Percentiles rank a stretch among this genome's conserved stretches.
Evolutionary conservation across 2,888 invertebrate genomes (phyloP).

Genomic region (Bombylius discolor): DNA sequence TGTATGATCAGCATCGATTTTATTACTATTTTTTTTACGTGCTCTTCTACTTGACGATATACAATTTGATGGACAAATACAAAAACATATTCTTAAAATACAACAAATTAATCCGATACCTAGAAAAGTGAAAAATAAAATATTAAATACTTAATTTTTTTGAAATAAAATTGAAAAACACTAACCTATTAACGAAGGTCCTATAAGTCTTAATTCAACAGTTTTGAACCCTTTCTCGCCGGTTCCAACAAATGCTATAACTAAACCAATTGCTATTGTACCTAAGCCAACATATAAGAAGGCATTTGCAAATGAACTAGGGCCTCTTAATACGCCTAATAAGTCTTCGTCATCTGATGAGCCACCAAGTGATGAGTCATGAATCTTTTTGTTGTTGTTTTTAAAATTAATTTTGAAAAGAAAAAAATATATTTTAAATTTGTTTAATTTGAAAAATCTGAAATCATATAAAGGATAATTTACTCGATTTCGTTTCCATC

Average conservation of each 20-base stretch:
- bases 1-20: constrained; percentile 36
- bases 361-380: constrained; percentile 71
- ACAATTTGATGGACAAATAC: constrained; percentile 70
- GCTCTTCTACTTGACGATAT: constrained; percentile 53
- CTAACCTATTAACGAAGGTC: constrained; percentile 59
- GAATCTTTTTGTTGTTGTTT: constrained; percentile 45
- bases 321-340: constrained; percentile 48
- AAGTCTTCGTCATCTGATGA: constrained; percentile 63
- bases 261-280: constrained; percentile 68
- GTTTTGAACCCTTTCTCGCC: constrained; percentile 84
- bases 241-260: constrained; percentile 80
- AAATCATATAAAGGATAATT: constrained; percentile 17
- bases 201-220: constrained; percentile 71
- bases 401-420: background rate
- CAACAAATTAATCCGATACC: constrained; percentile 70
- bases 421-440: background rate
- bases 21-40: constrained; percentile 39
- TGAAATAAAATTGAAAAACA: background rate
- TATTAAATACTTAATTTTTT: background rate
- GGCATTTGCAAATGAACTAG: constrained; percentile 71
- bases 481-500: constrained; percentile 82
- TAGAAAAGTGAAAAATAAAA: constrained; percentile 10
- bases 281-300: constrained; percentile 76
- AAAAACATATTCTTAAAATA: constrained; percentile 68
- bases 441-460: too few relatives aligned